These are phyloP conservation scores for Nemopilema nomurai DNA, from an alignment of 30 jellyfish, hydroid and myxozoan genomes.

Conservation along the genomic window DNA sequence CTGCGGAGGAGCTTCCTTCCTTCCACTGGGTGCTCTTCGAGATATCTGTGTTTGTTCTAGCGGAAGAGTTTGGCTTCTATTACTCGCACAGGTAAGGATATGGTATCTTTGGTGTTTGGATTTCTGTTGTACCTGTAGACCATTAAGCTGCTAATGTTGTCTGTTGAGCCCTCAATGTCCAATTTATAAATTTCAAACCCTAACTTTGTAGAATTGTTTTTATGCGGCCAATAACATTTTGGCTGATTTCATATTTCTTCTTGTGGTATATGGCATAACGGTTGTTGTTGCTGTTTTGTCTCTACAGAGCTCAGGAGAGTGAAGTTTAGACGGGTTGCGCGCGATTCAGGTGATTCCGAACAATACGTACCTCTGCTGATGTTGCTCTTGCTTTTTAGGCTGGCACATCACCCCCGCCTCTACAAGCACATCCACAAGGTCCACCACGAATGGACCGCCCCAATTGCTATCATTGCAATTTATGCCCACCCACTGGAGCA, in stretches of 20 bases:
- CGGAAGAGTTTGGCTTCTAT: constrained; percentile 84
- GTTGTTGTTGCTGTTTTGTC: too few species aligned
- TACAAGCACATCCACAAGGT: constrained; percentile 85
- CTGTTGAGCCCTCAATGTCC: too few species aligned
- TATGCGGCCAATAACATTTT: too few species aligned
- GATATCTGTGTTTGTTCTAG: constrained; percentile 55
- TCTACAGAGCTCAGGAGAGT: too few species aligned
- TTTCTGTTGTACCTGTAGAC: background rate
- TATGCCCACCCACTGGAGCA: constrained; percentile 93
- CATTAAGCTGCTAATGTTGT: too few species aligned
- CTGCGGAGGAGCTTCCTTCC: constrained; percentile 86
- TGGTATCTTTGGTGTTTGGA: background rate
- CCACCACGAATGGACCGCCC: constrained; percentile 98
- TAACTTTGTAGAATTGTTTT: too few species aligned
- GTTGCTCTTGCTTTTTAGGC: constrained; percentile 38
- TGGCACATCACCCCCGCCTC: constrained; percentile 87
- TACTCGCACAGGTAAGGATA: constrained; percentile 77
- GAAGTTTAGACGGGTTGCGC: too few species aligned
- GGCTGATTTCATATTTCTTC: too few species aligned
- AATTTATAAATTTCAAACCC: too few species aligned
- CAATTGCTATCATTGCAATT: constrained; percentile 70
- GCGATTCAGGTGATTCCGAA: too few species aligned
- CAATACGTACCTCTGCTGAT: too few species aligned
- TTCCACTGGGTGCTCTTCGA: constrained; percentile 90
- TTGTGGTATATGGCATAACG: too few species aligned